Conservation (phyloP, 2,888 invertebrate genomes). For the Sphaerophoria rueppellii region DNA sequence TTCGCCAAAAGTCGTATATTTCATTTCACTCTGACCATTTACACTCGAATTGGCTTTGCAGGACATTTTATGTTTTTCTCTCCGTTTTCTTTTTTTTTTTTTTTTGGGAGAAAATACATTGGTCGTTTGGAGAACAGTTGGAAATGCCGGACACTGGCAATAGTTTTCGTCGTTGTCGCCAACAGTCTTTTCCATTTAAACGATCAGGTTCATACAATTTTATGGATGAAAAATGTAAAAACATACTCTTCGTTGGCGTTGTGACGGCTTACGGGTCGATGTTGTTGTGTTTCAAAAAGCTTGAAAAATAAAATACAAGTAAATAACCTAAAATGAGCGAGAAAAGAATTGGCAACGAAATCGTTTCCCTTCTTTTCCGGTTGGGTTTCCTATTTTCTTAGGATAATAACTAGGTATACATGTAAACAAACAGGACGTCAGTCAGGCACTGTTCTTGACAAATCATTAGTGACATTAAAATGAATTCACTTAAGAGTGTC, state of each 20-base stretch:
- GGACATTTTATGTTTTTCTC: constrained; percentile 27
- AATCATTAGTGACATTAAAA: constrained; percentile 70
- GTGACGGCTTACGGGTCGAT: background rate
- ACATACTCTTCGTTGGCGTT: constrained; percentile 1
- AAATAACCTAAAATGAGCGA: constrained; percentile 63
- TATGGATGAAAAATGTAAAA: constrained; percentile 69
- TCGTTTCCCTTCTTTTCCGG: constrained; percentile 59
- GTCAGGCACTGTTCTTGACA: constrained; percentile 63
- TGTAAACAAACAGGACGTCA: constrained; percentile 28
- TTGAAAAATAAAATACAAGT: constrained; percentile 13
- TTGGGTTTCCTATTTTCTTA: constrained; percentile 24
- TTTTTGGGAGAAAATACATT: constrained; percentile 10
- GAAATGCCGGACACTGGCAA: constrained; percentile 45
- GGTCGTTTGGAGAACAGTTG: constrained; percentile 13
- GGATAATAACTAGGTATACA: constrained; percentile 55
- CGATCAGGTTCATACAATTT: constrained; percentile 50
- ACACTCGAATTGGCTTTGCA: constrained; percentile 52
- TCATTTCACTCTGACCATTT: constrained; percentile 57
- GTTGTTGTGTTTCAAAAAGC: background rate
- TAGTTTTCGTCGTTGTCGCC: constrained; percentile 42
- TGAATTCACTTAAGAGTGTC: constrained; percentile 36
- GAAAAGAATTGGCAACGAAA: constrained; percentile 62
- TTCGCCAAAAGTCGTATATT: constrained; percentile 64
- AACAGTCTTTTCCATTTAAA: constrained; percentile 38
- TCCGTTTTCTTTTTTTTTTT: background rate